Conservation (phyloP, 2,113 vertebrate genomes). For the Aepyceros melampus region DNA sequence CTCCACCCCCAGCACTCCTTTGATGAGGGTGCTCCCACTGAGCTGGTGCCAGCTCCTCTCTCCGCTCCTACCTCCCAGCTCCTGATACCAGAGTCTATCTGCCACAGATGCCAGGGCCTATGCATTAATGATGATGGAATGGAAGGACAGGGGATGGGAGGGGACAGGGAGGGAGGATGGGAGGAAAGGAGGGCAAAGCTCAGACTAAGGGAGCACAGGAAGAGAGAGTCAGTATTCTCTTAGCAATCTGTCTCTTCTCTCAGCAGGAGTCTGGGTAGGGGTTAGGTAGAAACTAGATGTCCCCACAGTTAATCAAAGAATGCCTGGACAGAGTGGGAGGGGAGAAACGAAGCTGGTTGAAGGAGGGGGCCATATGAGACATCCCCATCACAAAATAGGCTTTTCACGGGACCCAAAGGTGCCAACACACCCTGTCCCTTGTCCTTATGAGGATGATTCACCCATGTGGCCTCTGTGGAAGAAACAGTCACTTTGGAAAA, state of each 20-base stretch:
- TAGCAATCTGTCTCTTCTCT: not conserved
- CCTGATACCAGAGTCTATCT: not conserved
- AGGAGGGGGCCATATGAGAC: not conserved
- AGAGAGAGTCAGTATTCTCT: not conserved
- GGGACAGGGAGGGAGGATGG: not conserved
- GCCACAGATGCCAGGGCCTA: not conserved
- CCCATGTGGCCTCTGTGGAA: not conserved
- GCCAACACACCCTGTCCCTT: not conserved
- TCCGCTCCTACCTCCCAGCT: not conserved
- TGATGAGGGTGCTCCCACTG: not conserved
- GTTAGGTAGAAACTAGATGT: not conserved
- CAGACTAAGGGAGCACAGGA: not conserved
- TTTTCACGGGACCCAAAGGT: not conserved
- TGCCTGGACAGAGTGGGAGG: not conserved
- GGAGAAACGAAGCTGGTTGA: not conserved
- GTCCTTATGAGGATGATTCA: not conserved
- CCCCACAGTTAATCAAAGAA: not conserved
- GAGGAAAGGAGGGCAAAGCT: not conserved
- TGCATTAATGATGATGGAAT: slow-evolving; percentile 18
- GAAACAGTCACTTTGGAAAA: not conserved
- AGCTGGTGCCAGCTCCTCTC: not conserved
- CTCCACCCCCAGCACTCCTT: not conserved
- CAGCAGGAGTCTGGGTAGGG: not conserved
- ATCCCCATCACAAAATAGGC: not conserved
- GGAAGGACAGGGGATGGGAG: not conserved